A percentile compares a stretch with the other conserved stretches of the same genome.
Conservation (phyloP, 2,888 invertebrate species). For the Mongoloraphidia duomilia region DNA sequence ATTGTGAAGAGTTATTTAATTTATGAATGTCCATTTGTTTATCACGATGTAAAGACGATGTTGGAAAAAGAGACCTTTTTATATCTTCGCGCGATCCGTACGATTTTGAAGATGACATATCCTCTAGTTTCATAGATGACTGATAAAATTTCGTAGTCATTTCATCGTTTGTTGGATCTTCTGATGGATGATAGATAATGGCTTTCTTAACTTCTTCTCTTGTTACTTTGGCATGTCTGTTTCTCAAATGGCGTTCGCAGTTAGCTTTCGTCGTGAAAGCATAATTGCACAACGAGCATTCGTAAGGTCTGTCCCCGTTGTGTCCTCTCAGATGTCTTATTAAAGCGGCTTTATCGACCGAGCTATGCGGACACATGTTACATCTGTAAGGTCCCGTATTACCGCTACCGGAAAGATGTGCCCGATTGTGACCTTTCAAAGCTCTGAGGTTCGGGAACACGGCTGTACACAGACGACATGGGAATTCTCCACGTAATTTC, state of each 20-base stretch:
- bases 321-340: slow-evolving; percentile 87
- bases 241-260: slow-evolving; percentile 86
- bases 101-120: no score
- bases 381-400: slow-evolving; percentile 72
- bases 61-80: no score
- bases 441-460: slow-evolving; percentile 81
- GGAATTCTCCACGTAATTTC: slow-evolving; percentile 80
- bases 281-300: slow-evolving; percentile 88
- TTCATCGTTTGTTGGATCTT: slow-evolving; percentile 69
- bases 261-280: slow-evolving; percentile 96
- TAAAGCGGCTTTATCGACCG: slow-evolving; percentile 80
- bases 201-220: slow-evolving; percentile 80
- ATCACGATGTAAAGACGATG: no score
- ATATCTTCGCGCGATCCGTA: no score
- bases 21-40: no score
- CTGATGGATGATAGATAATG: slow-evolving; percentile 76
- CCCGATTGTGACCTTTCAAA: slow-evolving; percentile 79
- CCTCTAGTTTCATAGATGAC: no score
- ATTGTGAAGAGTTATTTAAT: no score
- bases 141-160: slow-evolving; percentile 27
- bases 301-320: slow-evolving; percentile 89
- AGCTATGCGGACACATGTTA: slow-evolving; percentile 83
- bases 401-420: slow-evolving; percentile 63
- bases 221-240: slow-evolving; percentile 74
- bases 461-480: slow-evolving; percentile 76